Base-by-base conservation (phyloP, 2,888 invertebrate species). In the Troides oblongomaculatus region DNA sequence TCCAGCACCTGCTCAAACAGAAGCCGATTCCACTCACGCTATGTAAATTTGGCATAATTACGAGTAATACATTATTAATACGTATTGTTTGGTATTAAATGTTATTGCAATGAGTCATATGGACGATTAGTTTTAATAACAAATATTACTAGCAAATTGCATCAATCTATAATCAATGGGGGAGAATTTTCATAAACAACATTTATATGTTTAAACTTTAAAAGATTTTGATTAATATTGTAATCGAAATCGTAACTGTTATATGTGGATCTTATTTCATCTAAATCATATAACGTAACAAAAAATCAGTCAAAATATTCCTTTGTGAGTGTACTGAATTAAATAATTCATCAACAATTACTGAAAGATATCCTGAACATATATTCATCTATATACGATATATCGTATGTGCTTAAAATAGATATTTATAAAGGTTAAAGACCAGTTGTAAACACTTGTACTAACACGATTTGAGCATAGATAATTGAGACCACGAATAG, bases 31-130 rank as follows among this genome's bases (percentile, higher is more conserved):
- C 61, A 62, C 46, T 69, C 57, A 64, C 50, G 68, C 68, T 66
- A 64, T 64, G 64, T 66, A 65, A 69, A 69, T 69, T 65, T 62
- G 65, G 65, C 69, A 64, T 58, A 68, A 68, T 68, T 65, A 62
- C 69, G 36, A 39, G 58, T 61, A 59, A 60, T 68, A 59, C 63
- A 68, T 69, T 69, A 58, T 70, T 66, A 66, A 60, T 62, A 58
- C 66, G 50, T 57, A 70, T 66, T 70, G 70, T 70, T 63, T 56
- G 63, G 53, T 56, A 36, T 46, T 53, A 63, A 70, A 70, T 70
- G 59, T 64, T 66, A 63, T 64, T 66, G n/a, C 46, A n/a, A 17
- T 70, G 70, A 70, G 63, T 70, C 70, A 70, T 23, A 6, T n/a
- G 23, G 50, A 2, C 36, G 60, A 21, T 10, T 57, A 2, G 12